Base-by-base conservation (phyloP, 2,888 invertebrate genomes). In the Stratiomys singularior region DNA sequence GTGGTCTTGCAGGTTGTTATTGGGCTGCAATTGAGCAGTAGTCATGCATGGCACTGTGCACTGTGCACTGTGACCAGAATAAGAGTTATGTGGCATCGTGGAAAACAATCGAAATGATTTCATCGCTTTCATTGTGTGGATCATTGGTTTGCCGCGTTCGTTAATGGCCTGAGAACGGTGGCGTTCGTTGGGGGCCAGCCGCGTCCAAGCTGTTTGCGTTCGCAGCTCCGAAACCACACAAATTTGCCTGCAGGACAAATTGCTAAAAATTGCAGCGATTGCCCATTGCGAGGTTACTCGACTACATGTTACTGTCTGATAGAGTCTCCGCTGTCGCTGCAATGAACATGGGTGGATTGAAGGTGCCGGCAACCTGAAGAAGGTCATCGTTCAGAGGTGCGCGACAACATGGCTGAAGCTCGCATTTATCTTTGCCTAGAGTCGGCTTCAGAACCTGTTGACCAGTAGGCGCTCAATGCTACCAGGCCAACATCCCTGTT, bases 191-290 rank as follows among this genome's bases (percentile, higher is more conserved):
- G 52, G 52, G 52, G 52, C 15, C 52, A 52, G 52, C n/a, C 18
- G 13, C n/a, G 18, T 52, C 52, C 52, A 52, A 52, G 13, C 7
- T 52, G 52, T 18, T 60, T 23, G 9, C 37, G 37, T 7, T 18
- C 27, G 15, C 25, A 21, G 15, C 15, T 66, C 37, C 37, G 27
- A 66, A 66, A 44, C 37, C 37, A 37, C 37, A 37, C 44, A 44
- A 66, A 66, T 66, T 66, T 66, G 66, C 66, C 66, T 66, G 18
- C 37, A 44, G 66, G 66, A 66, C 66, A 66, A 66, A 66, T 66
- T 66, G 37, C 11, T 37, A 37, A 66, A 64, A 64, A 64, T 37
- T 30, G 37, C 5, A 66, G 37, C 23, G 1, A 30, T 44, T 18
- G 15, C 44, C 66, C 37, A 37, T 37, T 66, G n/a, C 13, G 66